These are phyloP conservation scores for Darevskia mixta DNA, from an alignment of 2,797 vertebrate genomes.

Conservation along the genomic window DNA sequence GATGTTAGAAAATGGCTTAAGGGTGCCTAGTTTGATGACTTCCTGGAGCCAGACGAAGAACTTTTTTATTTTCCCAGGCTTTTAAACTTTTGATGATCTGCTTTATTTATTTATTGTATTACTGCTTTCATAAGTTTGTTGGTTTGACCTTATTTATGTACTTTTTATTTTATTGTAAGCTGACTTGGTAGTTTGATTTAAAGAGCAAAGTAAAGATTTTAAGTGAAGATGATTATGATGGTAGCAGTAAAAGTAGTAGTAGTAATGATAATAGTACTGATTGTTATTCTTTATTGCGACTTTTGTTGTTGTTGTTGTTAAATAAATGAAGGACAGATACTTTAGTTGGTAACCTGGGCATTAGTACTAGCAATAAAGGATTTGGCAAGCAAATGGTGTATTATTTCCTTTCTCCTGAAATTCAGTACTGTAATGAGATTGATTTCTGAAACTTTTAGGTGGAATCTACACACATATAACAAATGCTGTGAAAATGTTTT, in stretches of 20 bases:
- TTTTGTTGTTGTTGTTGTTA: too few relatives aligned
- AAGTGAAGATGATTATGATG: not conserved
- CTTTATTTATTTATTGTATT: not conserved
- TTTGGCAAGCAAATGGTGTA: not conserved
- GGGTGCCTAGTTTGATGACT: not conserved
- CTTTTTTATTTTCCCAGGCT: not conserved
- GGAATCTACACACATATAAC: too few relatives aligned
- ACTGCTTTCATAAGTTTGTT: not conserved
- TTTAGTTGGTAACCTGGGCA: not conserved
- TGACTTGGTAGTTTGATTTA: not conserved
- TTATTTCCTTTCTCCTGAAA: not conserved
- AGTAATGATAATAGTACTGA: too few relatives aligned
- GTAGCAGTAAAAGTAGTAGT: too few relatives aligned
- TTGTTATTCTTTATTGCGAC: too few relatives aligned
- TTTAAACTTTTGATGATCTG: not conserved
- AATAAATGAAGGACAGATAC: not conserved
- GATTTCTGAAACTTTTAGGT: not conserved
- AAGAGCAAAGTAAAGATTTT: not conserved
- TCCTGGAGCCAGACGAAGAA: not conserved
- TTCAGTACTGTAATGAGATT: not conserved
- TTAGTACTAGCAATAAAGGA: not conserved
- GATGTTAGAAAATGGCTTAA: not conserved
- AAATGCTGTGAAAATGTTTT: too few relatives aligned
- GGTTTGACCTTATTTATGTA: not conserved
- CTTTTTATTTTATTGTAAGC: not conserved